Evolutionary conservation across 2,113 vertebrate genomes (phyloP), one percentile per base, ranked within the genome.

Genomic region (Serilophus lunatus): DNA sequence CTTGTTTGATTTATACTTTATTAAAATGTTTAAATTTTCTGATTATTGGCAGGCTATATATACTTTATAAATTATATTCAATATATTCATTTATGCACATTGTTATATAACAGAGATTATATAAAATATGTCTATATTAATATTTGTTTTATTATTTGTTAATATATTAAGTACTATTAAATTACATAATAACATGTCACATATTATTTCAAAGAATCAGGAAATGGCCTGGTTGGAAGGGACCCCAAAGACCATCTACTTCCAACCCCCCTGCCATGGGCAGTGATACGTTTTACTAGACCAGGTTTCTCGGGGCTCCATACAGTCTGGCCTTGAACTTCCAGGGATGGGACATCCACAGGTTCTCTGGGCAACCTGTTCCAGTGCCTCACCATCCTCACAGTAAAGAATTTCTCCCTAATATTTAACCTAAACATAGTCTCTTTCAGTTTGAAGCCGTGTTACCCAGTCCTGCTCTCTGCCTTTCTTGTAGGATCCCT

Each of bases 231-330:
- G 40, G 6, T 35, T 47, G 70, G 47, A 76, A 82, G 25, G 25
- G n/a, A 18, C 54, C 16, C 29, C 40, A 47, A 54, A 61, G n/a
- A 35, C 20, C 13, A 47, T 26, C 24, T 82, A 0, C 0, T 82
- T 76, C 61, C 69, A 89, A 45, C 23, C 3, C 10, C 5, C 2
- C 19, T 82, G n/a, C 28, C 24, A 4, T 25, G 16, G 42, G 45
- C 38, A 81, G 33, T 15, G 18, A 20, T 15, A 51, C 7, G 5
- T 89, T 59, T 40, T 38, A 45, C 28, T 40, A 10, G 28, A 40
- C 10, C 33, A 40, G 24, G 28, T 26, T n/a, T 7, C 61, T 47
- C 69, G 75, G 54, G 61, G 54, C 10, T 26, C 38, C n/a, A 68
- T 47, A 54, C 38, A 75, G 2, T 6, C n/a, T 29, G 16, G 19